Percentiles rank a stretch among this genome's conserved stretches.
Conservation (phyloP, 2,113 vertebrate species). For the Hemibagrus wyckioides region DNA sequence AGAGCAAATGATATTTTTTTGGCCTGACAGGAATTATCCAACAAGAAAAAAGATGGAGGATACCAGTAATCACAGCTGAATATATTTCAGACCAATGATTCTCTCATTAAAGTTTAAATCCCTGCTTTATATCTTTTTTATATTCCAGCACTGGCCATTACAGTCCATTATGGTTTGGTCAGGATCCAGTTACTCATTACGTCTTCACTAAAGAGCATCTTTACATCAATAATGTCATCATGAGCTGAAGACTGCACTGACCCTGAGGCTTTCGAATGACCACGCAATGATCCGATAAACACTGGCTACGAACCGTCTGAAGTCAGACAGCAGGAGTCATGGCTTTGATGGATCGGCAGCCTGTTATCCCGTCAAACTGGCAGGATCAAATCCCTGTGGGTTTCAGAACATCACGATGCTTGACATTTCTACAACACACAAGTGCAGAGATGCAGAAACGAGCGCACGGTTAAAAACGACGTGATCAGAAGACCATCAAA, state of each 20-base stretch:
- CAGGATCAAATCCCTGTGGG: neutral
- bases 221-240: slow-evolving; percentile 2
- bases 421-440: neutral
- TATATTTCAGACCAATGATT: neutral
- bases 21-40: neutral
- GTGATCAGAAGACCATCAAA: neutral
- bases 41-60: neutral
- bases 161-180: slow-evolving; percentile 31
- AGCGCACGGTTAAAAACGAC: neutral
- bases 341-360: neutral
- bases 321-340: neutral
- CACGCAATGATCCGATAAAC: neutral
- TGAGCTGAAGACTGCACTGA: neutral
- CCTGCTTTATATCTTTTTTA: neutral
- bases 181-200: slow-evolving; percentile 1
- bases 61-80: neutral
- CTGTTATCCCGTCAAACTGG: too few relatives aligned
- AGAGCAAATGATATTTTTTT: too few relatives aligned
- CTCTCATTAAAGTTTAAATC: neutral
- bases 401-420: neutral
- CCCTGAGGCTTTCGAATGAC: neutral
- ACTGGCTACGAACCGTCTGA: neutral
- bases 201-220: neutral
- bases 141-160: slow-evolving; percentile 30
- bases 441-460: neutral